A percentile compares a stretch with the other conserved stretches of the same genome.
phyloP scores from a whole-genome alignment of 2,797 vertebrate species.

The Picus viridis region DNA sequence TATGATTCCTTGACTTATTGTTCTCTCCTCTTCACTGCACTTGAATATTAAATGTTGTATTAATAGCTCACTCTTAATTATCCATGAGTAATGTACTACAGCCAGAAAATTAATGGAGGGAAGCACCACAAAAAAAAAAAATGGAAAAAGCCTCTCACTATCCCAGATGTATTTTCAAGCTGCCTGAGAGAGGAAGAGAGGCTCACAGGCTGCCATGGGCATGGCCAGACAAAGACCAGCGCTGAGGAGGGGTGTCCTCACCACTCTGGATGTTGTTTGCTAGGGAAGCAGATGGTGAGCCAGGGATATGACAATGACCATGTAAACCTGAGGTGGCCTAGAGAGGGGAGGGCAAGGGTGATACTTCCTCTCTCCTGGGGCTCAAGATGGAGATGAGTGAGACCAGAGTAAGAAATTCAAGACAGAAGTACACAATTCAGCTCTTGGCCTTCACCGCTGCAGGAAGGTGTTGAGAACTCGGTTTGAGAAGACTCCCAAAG shows the following conservation, averaged over 20 bases:
- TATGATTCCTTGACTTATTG: slow-evolving; percentile 75
- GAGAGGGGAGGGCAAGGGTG: neutral
- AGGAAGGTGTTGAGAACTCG: neutral
- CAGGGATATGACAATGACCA: rapidly evolving
- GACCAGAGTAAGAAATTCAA: neutral
- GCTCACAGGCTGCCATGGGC: neutral
- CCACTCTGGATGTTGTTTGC: neutral
- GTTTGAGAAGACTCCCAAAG: neutral
- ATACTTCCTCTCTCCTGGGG: neutral
- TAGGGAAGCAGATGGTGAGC: rapidly evolving
- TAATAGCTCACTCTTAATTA: slow-evolving; percentile 85
- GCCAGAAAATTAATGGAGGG: slow-evolving; percentile 81
- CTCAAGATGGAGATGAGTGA: neutral
- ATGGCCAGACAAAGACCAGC: neutral
- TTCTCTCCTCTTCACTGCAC: slow-evolving; percentile 79
- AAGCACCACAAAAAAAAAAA: slow-evolving; percentile 71
- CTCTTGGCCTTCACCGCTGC: neutral
- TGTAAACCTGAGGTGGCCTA: neutral
- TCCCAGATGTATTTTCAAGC: neutral
- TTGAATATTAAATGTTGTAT: slow-evolving; percentile 84
- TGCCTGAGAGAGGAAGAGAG: neutral
- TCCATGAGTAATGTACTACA: slow-evolving; percentile 83
- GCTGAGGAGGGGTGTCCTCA: neutral
- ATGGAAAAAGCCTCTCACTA: slow-evolving; percentile 63
- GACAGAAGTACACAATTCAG: neutral